Evolutionary conservation across 2,888 invertebrate genomes (phyloP).

Genomic region (Synanthedon andrenaeformis): DNA sequence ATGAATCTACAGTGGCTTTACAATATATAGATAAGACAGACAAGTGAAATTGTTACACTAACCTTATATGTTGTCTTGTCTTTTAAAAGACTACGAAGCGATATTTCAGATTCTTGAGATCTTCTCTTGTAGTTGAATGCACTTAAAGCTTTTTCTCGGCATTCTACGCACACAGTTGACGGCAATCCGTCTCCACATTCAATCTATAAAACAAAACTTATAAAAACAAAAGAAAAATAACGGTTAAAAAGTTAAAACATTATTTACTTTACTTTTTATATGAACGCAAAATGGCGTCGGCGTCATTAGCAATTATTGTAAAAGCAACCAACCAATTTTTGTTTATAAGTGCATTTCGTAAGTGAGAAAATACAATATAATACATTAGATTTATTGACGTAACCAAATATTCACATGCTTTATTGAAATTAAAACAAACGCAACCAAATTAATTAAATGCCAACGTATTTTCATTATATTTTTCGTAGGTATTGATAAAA

Average conservation of each 20-base stretch:
- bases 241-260: background rate
- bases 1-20: too few relatives aligned
- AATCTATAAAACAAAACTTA: slow-evolving; percentile 25
- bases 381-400: too few relatives aligned
- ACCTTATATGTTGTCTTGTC: slow-evolving; percentile 7
- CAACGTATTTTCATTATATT: background rate
- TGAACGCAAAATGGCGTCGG: too few relatives aligned
- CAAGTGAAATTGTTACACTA: background rate
- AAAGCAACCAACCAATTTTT: too few relatives aligned
- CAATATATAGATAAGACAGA: too few relatives aligned
- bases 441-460: too few relatives aligned
- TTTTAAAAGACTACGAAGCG: slow-evolving; percentile 29
- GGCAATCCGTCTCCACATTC: slow-evolving; percentile 50
- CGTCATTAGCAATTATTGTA: too few relatives aligned
- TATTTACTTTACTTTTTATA: too few relatives aligned
- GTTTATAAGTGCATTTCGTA: too few relatives aligned
- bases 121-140: slow-evolving; percentile 52
- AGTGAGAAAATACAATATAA: too few relatives aligned
- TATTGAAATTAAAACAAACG: too few relatives aligned
- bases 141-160: slow-evolving; percentile 40
- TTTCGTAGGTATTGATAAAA: background rate
- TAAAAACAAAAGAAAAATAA: background rate
- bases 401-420: too few relatives aligned
- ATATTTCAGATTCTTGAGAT: slow-evolving; percentile 40
- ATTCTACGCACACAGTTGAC: slow-evolving; percentile 41